A percentile compares a stretch with the other conserved stretches of the same genome.
phyloP scores from a whole-genome alignment of 2,888 invertebrate species.

The Acronicta alni region DNA sequence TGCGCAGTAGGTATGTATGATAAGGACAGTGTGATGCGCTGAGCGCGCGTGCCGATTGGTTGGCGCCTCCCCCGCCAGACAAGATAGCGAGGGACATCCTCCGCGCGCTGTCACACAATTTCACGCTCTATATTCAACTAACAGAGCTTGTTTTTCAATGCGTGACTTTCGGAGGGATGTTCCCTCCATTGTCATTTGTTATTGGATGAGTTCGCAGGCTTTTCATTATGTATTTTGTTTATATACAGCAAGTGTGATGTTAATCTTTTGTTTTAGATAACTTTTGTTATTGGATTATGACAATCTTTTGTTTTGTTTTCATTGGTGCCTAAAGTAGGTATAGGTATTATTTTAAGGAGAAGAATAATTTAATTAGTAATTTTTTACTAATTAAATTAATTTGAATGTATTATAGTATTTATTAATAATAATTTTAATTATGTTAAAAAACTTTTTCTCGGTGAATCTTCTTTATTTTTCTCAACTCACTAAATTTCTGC shows the following conservation, averaged over 20 bases:
- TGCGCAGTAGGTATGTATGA: conserved; percentile 82
- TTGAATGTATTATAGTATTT: too few relatives aligned
- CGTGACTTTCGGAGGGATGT: conserved; percentile 77
- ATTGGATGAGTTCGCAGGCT: conserved; percentile 85
- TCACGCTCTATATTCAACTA: conserved; percentile 45
- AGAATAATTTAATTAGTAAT: too few relatives aligned
- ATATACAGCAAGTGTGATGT: conserved; percentile 60
- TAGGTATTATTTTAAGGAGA: too few relatives aligned
- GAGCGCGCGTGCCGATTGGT: conserved; percentile 77
- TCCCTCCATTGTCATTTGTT: conserved; percentile 85
- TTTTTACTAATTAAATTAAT: too few relatives aligned
- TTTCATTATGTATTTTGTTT: conserved; percentile 83
- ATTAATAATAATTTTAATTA: too few relatives aligned
- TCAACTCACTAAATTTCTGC: too few relatives aligned
- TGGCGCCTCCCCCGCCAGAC: conserved; percentile 86
- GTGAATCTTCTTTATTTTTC: too few relatives aligned
- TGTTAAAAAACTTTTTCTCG: too few relatives aligned
- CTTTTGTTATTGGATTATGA: conserved; percentile 9
- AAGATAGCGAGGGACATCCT: conserved; percentile 88
- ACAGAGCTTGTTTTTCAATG: conserved; percentile 66
- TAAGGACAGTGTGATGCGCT: conserved; percentile 85
- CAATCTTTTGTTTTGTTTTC: not conserved
- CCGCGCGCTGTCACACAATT: conserved; percentile 62
- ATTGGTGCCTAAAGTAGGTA: not conserved
- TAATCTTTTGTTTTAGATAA: conserved; percentile 31